A percentile compares a stretch with the other conserved stretches of the same genome.
These are phyloP conservation scores for Spheniscus humboldti DNA, from an alignment of 2,797 vertebrate species.

Conservation along the genomic window DNA sequence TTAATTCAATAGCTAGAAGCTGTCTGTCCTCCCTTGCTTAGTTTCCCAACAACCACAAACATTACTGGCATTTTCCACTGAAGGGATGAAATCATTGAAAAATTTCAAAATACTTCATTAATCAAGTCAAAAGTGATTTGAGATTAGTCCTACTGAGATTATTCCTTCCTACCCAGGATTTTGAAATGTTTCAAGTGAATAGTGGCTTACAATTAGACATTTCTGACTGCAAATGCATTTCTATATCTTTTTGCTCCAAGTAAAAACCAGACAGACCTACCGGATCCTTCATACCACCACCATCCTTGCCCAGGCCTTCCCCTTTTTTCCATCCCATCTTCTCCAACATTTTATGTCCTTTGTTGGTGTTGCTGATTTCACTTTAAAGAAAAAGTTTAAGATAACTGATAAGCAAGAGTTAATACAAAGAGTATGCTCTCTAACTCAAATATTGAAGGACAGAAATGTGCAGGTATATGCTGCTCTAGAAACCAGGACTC, in stretches of 20 bases:
- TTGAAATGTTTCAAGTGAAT: neutral
- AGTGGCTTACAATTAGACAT: neutral
- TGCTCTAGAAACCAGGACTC: neutral
- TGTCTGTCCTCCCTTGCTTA: neutral
- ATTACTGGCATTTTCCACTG: neutral
- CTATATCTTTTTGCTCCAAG: neutral
- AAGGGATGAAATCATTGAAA: neutral
- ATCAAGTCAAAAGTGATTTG: neutral
- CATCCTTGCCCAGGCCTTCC: slow-evolving; percentile 88
- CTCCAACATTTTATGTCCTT: slow-evolving; percentile 91
- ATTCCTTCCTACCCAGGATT: neutral
- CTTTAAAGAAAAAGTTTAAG: slow-evolving; percentile 62
- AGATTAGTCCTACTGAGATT: neutral
- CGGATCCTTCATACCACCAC: slow-evolving; percentile 85
- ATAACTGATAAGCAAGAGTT: neutral
- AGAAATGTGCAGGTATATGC: neutral
- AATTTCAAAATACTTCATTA: neutral
- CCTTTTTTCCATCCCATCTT: slow-evolving; percentile 96
- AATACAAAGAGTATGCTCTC: neutral
- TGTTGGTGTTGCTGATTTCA: slow-evolving; percentile 89
- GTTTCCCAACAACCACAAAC: neutral
- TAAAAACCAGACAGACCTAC: slow-evolving; percentile 68
- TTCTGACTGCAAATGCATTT: neutral
- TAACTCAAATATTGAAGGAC: neutral
- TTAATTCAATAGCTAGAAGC: neutral